Base-by-base conservation (phyloP, 2,113 vertebrate genomes). In the Arizona elegans region DNA sequence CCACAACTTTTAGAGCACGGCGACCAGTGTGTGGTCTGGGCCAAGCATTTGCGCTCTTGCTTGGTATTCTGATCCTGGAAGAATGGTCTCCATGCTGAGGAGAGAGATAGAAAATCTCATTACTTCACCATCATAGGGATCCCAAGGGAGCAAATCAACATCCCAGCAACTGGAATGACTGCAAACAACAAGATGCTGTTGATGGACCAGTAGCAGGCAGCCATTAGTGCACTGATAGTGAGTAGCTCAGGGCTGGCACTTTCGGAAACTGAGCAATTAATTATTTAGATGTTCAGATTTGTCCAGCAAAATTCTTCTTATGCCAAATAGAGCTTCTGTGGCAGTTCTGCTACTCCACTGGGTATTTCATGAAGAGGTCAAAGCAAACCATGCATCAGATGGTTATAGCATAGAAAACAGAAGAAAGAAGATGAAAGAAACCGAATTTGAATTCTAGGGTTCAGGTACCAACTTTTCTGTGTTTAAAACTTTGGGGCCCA, bases 1-100 rank as follows among this genome's bases (percentile, higher is more conserved):
- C 98, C 98, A 9, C 98, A 98, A 93, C 96, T 98, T 92, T 98
- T 97, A 3, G 98, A 98, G 93, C 98, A 98, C 65, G 97, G 97
- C 0, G 98, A 98, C 98, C 98, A 98, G 94, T 96, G 97, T 5
- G 98, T 98, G 10, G 98, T 98, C 97, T 98, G 98, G 88, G 97
- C 93, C 75, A 92, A 94, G 24, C 98, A 98, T 89, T 97, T 95
- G 81, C 52, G 47, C 43, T 86, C 8, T 33, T 90, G 89, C 53
- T 93, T 90, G 54, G 91, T 8, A 17, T 65, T 19, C 2, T n/a
- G 96, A 96, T 65, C 96, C 96, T 86, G 54, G 43, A 92, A 85
- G 56, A 93, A 89, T 88, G 97, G 97, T 87, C 95, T 97, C 98
- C 97, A 98, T 70, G 95, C 98, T 98, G 58, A 21, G 10, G 52